A percentile compares a stretch with the other conserved stretches of the same genome.
phyloP scores from a whole-genome alignment of 2,888 invertebrate genomes.

The Agapostemon virescens region DNA sequence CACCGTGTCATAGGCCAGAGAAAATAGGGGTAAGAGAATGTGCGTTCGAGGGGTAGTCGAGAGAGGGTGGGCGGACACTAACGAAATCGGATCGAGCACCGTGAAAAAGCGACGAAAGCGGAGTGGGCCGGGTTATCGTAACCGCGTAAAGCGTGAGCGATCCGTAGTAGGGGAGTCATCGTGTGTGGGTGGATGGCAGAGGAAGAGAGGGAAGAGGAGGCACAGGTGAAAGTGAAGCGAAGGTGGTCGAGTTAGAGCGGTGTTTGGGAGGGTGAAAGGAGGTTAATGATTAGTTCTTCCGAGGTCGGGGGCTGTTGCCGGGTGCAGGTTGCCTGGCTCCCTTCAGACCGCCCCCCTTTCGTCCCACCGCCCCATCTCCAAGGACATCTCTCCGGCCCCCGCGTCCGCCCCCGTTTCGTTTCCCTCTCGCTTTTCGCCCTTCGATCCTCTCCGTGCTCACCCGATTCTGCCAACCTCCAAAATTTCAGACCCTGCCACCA shows the following conservation, averaged over 20 bases:
- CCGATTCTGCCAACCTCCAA: slow-evolving; percentile 68
- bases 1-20: not conserved
- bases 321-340: slow-evolving; percentile 76
- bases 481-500: slow-evolving; percentile 70
- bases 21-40: not conserved
- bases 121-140: slow-evolving; percentile 62
- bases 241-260: slow-evolving; percentile 67
- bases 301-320: slow-evolving; percentile 79
- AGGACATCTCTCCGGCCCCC: slow-evolving; percentile 57
- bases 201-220: slow-evolving; percentile 51
- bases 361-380: slow-evolving; percentile 53
- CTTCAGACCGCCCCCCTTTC: slow-evolving; percentile 61
- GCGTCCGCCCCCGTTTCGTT: slow-evolving; percentile 1
- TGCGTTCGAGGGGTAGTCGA: not conserved
- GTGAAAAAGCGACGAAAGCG: slow-evolving; percentile 43
- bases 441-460: slow-evolving; percentile 63
- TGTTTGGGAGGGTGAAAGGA: slow-evolving; percentile 72
- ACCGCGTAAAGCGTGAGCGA: slow-evolving; percentile 57
- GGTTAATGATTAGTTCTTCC: slow-evolving; percentile 79
- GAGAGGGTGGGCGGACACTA: not conserved
- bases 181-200: slow-evolving; percentile 23
- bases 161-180: slow-evolving; percentile 35
- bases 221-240: slow-evolving; percentile 75
- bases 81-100: slow-evolving; percentile 48
- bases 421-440: slow-evolving; percentile 51